Conservation (phyloP, 2,797 vertebrate species). For the Champsocephalus gunnari region DNA sequence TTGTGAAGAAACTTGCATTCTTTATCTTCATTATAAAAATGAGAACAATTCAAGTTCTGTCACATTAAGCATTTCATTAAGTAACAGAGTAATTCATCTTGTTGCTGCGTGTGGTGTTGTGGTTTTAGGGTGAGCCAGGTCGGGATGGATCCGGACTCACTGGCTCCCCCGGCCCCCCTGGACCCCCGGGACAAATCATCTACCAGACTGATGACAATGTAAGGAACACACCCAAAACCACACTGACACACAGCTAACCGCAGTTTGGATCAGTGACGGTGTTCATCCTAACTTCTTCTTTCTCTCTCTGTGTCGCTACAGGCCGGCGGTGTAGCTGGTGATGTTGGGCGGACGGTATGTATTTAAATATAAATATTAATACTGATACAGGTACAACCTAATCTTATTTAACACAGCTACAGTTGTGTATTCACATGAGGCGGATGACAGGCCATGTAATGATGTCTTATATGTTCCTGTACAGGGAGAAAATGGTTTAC, state of each 20-base stretch:
- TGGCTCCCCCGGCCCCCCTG: constrained; percentile 90
- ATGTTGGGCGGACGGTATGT: constrained; percentile 72
- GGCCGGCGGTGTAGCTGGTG: constrained; percentile 58
- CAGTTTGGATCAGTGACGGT: background rate
- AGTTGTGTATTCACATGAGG: background rate
- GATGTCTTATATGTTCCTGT: constrained; percentile 15
- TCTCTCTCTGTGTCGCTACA: constrained; percentile 50
- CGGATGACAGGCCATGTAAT: background rate
- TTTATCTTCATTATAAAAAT: background rate
- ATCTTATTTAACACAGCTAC: background rate
- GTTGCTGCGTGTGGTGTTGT: constrained; percentile 1
- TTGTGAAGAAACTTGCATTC: background rate
- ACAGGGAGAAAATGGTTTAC: constrained; percentile 84
- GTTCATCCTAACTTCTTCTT: background rate
- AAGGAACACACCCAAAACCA: constrained; percentile 27
- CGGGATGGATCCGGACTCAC: constrained; percentile 87
- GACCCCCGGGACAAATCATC: constrained; percentile 89
- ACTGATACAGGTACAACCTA: background rate
- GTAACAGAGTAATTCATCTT: background rate
- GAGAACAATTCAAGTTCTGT: background rate
- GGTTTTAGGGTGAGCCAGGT: constrained; percentile 89
- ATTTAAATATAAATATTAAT: background rate
- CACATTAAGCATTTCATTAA: background rate
- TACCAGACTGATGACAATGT: constrained; percentile 76
- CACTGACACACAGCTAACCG: background rate